Base-by-base conservation (phyloP, 1,140 invertebrate genomes). In the Rhyzopertha dominica region DNA sequence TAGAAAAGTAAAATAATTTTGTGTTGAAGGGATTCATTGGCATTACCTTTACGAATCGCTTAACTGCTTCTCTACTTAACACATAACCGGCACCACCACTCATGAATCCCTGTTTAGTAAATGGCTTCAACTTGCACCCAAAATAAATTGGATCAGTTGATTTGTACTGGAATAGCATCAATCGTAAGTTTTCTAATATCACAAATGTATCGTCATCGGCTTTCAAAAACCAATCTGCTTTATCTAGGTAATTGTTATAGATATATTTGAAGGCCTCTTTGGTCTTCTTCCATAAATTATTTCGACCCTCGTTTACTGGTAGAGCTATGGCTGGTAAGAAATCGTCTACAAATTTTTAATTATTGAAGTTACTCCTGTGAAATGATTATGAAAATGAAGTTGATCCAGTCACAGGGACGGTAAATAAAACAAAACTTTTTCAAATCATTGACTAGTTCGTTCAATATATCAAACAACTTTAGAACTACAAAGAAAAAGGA, bases 251-350 rank as follows among this genome's bases (percentile, higher is more conserved):
- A 61, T 91, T 74, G 37, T 87, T 74, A 58, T 91, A 92, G 17
- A 90, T 76, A 62, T 94, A 91, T 61, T 84, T 81, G 67, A 95
- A 97, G 0, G 92, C 92, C 59, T 85, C 84, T 71, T 94, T 94
- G 0, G 95, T 97, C 72, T 98, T 98, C n/a, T 82, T 88, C 90
- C 93, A 97, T 7, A 98, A 71, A 64, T 88, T 83, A 51, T 95
- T 78, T 32, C 94, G 73, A 2, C 93, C 94, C 67, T 98, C 95
- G 7, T 77, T 70, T 0, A 96, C 85, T 29, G 81, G 79, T 32
- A 90, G 61, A n/a, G 78, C 79, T 19, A 90, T 69, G 2, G 83
- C 63, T 23, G 83, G 82, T 43, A 90, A 64, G 26, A 72, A 74
- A 7, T 66, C 48, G 63, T 90, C 86, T 86, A 58, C 5, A 70